phyloP scores from a whole-genome alignment of 2,113 vertebrate genomes.

The Gobio gobio region DNA sequence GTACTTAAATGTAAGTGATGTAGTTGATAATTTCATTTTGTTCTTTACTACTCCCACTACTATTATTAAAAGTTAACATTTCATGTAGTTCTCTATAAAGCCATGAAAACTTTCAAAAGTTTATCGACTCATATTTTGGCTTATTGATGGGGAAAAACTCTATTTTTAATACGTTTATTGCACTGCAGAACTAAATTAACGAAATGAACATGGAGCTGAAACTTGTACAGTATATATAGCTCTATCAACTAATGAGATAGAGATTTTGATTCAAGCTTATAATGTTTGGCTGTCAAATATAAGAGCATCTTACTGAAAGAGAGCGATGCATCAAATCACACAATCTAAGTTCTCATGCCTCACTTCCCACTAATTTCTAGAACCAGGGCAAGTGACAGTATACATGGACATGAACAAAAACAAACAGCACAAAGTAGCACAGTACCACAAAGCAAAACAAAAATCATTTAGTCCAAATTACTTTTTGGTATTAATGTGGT shows the following conservation, averaged over 20 bases:
- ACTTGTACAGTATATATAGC: neutral
- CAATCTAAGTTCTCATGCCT: neutral
- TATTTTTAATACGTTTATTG: neutral
- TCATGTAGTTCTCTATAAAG: no score
- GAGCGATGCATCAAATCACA: no score
- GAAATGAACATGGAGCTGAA: neutral
- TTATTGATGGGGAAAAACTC: neutral
- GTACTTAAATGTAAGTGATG: no score
- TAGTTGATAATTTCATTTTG: no score
- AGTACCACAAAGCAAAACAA: no score
- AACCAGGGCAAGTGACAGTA: neutral
- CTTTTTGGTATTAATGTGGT: neutral
- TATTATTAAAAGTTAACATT: no score
- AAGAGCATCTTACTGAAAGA: no score
- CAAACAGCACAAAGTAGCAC: neutral
- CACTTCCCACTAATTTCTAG: neutral
- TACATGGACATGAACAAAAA: constrained; percentile 13
- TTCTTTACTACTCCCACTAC: no score
- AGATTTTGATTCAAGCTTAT: neutral
- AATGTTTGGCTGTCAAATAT: neutral
- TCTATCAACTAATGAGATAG: neutral
- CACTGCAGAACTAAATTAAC: neutral
- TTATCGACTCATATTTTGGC: no score
- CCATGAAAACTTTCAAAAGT: no score
- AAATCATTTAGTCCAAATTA: neutral